Conservation (phyloP, 2,113 vertebrate genomes). For the Ophiodon elongatus region DNA sequence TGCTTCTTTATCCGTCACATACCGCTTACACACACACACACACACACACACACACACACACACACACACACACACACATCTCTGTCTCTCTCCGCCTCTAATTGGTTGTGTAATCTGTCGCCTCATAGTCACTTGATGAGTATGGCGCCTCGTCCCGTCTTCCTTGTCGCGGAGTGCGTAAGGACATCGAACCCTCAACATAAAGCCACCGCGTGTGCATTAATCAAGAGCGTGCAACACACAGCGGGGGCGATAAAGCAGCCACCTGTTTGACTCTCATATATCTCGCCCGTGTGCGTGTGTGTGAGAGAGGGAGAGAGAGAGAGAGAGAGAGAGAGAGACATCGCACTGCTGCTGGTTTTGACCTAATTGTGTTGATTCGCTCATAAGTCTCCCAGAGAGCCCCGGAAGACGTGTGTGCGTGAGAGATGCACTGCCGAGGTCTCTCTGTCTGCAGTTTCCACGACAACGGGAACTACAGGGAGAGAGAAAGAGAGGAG, state of each 20-base stretch:
- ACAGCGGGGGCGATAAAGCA: conserved; percentile 11
- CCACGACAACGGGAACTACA: conserved; percentile 78
- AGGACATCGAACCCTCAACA: conserved; percentile 7
- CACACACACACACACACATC: too few relatives aligned
- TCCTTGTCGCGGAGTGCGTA: conserved; percentile 50
- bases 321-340: not conserved
- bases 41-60: too few relatives aligned
- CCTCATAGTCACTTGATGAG: conserved; percentile 56
- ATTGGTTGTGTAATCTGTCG: conserved; percentile 56
- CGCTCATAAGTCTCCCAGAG: conserved; percentile 41
- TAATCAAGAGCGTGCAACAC: not conserved
- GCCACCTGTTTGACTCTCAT: conserved; percentile 73
- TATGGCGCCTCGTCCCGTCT: conserved; percentile 48
- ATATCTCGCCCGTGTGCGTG: not conserved
- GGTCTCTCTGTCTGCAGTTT: conserved; percentile 77
- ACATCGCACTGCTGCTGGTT: conserved; percentile 32
- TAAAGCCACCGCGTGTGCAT: not conserved
- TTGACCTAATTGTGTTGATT: conserved; percentile 68
- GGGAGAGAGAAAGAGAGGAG: conserved; percentile 16
- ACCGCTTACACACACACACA: not conserved
- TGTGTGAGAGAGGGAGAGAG: not conserved
- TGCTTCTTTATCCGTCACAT: conserved; percentile 17
- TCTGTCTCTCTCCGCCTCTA: conserved; percentile 9
- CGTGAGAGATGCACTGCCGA: conserved; percentile 16
- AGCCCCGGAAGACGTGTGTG: conserved; percentile 2